These are phyloP conservation scores for Meiosimyza decipiens DNA, from an alignment of 2,888 invertebrate genomes.

Conservation along the genomic window DNA sequence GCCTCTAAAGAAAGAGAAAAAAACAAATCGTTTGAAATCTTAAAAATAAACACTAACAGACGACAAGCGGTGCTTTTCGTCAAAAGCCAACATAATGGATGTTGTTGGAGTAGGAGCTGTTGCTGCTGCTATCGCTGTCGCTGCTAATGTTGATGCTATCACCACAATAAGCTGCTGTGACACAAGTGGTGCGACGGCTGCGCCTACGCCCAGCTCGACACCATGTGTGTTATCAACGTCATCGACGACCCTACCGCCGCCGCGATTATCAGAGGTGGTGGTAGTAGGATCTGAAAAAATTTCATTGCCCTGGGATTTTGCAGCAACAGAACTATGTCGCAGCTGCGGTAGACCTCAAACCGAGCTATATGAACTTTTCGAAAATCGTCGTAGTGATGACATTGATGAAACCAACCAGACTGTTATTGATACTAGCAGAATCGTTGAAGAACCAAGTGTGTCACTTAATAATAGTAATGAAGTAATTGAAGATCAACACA, in stretches of 20 bases:
- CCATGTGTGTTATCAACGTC: slow-evolving; percentile 2
- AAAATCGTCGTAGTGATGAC: slow-evolving; percentile 7
- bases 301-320: slow-evolving; percentile 36
- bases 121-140: slow-evolving; percentile 15
- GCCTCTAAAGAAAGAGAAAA: slow-evolving; percentile 8
- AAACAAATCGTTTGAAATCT: slow-evolving; percentile 26
- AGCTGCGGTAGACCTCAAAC: slow-evolving; percentile 49
- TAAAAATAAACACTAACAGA: not conserved
- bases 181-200: slow-evolving; percentile 10
- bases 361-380: slow-evolving; percentile 49
- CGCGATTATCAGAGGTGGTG: slow-evolving; percentile 5
- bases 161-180: slow-evolving; percentile 19
- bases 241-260: slow-evolving; percentile 1
- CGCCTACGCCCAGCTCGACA: slow-evolving; percentile 29
- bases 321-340: slow-evolving; percentile 47
- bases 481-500: slow-evolving; percentile 35
- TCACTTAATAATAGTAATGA: slow-evolving; percentile 17
- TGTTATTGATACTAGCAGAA: slow-evolving; percentile 1
- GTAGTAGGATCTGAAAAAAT: slow-evolving; percentile 9
- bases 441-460: slow-evolving; percentile 4
- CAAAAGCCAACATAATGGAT: not conserved
- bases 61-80: slow-evolving; percentile 1
- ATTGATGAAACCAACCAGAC: slow-evolving; percentile 22
- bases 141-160: slow-evolving; percentile 9
- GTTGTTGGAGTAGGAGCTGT: slow-evolving; percentile 27